Conservation (phyloP, 2,797 vertebrate genomes). For the Spheniscus humboldti region DNA sequence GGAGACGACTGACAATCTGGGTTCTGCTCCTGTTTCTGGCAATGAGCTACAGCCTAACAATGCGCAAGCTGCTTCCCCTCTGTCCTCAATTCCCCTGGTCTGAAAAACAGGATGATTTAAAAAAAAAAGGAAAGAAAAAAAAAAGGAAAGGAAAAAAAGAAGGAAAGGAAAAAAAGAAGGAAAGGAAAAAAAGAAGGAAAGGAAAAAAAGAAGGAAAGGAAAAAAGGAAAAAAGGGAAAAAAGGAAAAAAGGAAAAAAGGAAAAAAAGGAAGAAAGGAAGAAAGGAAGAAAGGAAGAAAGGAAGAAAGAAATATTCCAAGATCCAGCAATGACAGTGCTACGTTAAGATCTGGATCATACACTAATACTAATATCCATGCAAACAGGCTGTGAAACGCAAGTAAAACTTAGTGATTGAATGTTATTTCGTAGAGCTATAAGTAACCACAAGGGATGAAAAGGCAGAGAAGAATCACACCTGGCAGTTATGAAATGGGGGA, state of each 20-base stretch:
- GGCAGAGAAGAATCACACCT: background rate
- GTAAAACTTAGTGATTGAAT: background rate
- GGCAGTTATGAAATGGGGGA: background rate
- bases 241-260: too few species aligned
- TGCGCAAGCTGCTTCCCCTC: conserved; percentile 58
- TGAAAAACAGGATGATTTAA: conserved; percentile 31
- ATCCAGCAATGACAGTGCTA: background rate
- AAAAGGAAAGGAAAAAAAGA: too few species aligned
- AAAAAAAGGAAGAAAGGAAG: too few species aligned
- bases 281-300: too few species aligned
- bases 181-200: too few species aligned
- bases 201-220: too few species aligned
- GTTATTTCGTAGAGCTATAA: background rate
- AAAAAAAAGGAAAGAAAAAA: background rate
- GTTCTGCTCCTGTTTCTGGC: conserved; percentile 59
- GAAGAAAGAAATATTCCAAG: background rate
- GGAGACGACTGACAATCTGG: conserved; percentile 50
- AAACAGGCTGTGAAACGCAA: background rate
- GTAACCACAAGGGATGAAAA: background rate
- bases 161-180: background rate
- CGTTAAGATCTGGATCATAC: background rate
- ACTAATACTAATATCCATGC: background rate
- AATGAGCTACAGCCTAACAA: conserved; percentile 35
- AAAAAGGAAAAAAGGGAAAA: background rate
- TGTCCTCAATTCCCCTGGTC: conserved; percentile 52